Evolutionary conservation across 2,888 invertebrate genomes (phyloP).

Genomic region (Adela reaumurella): DNA sequence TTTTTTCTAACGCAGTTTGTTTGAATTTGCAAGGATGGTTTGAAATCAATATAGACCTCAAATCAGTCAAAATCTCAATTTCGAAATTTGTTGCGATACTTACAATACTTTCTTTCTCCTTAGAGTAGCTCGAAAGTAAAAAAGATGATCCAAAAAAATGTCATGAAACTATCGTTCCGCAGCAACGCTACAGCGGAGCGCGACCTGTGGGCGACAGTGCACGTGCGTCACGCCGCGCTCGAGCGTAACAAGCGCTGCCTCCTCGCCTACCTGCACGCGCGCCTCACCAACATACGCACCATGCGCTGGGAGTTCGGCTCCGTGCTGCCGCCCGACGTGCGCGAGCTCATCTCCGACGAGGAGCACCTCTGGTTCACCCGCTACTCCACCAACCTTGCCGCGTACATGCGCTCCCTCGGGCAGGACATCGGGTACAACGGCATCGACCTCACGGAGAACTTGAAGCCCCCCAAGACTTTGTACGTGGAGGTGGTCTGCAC

Average conservation of each 20-base stretch:
- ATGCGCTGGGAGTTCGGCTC: conserved; percentile 96
- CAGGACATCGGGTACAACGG: conserved; percentile 66
- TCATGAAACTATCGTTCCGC: too few species aligned
- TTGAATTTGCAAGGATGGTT: too few species aligned
- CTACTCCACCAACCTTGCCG: conserved; percentile 81
- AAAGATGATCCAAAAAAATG: too few species aligned
- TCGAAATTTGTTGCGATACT: too few species aligned
- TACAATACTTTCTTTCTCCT: too few species aligned
- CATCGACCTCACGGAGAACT: conserved; percentile 81
- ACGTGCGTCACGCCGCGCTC: conserved; percentile 80
- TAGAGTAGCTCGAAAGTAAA: too few species aligned
- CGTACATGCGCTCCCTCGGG: conserved; percentile 88
- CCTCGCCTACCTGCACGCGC: conserved; percentile 76
- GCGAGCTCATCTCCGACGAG: conserved; percentile 71
- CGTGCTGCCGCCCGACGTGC: conserved; percentile 81
- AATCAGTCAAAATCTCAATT: too few species aligned
- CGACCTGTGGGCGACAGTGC: conserved; percentile 69
- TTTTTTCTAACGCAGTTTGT: too few species aligned
- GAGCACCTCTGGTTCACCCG: conserved; percentile 87
- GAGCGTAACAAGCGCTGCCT: conserved; percentile 89
- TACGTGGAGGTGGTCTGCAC: conserved; percentile 90
- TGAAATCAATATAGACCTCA: too few species aligned
- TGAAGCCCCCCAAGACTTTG: conserved; percentile 88
- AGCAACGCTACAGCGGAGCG: conserved; percentile 54
- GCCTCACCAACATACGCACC: conserved; percentile 77